Evolutionary conservation across 2,113 vertebrate species (phyloP), one percentile per base, ranked within the genome.

Genomic region (Microcebus ravelobensis): DNA sequence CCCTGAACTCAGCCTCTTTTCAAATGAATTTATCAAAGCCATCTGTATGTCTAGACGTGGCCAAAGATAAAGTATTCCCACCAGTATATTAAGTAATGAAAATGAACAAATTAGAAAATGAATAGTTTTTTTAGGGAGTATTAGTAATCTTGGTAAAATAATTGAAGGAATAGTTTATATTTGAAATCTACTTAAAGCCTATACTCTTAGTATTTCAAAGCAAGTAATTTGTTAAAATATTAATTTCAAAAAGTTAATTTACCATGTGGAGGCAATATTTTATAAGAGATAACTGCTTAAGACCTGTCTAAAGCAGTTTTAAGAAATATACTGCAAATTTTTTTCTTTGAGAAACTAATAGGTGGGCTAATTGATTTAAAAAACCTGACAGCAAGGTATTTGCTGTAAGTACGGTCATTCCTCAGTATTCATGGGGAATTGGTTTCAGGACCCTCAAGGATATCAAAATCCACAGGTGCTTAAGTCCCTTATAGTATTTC

Each of bases 21-120:
- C 42, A 86, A 93, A 85, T 68, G 55, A 83, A 87, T 59, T 89
- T 94, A 96, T 96, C 80, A 90, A 96, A 97, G 95, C 87, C 94
- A 97, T 95, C 92, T 97, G 94, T 83, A 52, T 48, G 88, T 97
- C 90, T 95, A 97, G 94, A 96, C 94, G 67, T 31, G 86, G 94
- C 87, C 81, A 67, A 96, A 76, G 92, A 89, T 81, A 89, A 96
- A 92, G n/a, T 84, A 71, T 42, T 79, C 91, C 89, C 94, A 87
- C 36, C 7, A 63, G 92, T 31, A 42, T 59, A 71, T 94, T 90
- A 97, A 97, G 48, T 91, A 93, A 84, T 87, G 76, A 95, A 90
- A 83, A 90, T 84, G 77, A 93, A 92, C 76, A 80, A 94, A 94
- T 93, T 85, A 91, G 68, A 92, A 95, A 96, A 83, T 67, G 68